A percentile compares a stretch with the other conserved stretches of the same genome.
Evolutionary conservation across 1,140 invertebrate genomes (phyloP).

Genomic region (Akabosia matsudoensis): DNA sequence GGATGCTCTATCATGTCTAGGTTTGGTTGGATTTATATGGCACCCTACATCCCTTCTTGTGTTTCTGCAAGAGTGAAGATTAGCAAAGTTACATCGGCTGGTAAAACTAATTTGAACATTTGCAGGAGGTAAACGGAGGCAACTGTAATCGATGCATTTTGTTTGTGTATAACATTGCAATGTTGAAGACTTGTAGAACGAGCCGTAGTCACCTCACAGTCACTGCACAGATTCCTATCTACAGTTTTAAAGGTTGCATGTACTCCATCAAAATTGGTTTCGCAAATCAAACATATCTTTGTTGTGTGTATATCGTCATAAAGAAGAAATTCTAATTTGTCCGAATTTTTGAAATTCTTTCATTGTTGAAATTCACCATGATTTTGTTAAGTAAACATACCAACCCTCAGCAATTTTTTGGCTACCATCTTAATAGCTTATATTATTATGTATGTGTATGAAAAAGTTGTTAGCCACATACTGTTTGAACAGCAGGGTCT

Average conservation of each 20-base stretch:
- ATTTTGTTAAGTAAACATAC: background rate
- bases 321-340: too few relatives aligned
- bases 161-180: too few relatives aligned
- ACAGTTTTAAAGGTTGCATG: too few relatives aligned
- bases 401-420: background rate
- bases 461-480: slow-evolving; percentile 32
- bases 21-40: background rate
- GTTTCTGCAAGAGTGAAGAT: background rate
- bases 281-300: too few relatives aligned
- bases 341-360: too few relatives aligned
- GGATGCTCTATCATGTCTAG: background rate
- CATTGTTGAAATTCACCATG: too few relatives aligned
- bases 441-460: background rate
- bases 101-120: background rate
- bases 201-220: too few relatives aligned
- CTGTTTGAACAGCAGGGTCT: slow-evolving; percentile 26
- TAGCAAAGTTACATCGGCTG: background rate
- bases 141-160: background rate
- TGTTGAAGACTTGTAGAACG: background rate
- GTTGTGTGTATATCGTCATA: too few relatives aligned
- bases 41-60: background rate
- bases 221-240: too few relatives aligned
- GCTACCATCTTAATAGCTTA: background rate
- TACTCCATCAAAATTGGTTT: too few relatives aligned
- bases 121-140: background rate